These are phyloP conservation scores for Hypomecis atomaria DNA, from an alignment of 2,888 invertebrate genomes.

Conservation along the genomic window DNA sequence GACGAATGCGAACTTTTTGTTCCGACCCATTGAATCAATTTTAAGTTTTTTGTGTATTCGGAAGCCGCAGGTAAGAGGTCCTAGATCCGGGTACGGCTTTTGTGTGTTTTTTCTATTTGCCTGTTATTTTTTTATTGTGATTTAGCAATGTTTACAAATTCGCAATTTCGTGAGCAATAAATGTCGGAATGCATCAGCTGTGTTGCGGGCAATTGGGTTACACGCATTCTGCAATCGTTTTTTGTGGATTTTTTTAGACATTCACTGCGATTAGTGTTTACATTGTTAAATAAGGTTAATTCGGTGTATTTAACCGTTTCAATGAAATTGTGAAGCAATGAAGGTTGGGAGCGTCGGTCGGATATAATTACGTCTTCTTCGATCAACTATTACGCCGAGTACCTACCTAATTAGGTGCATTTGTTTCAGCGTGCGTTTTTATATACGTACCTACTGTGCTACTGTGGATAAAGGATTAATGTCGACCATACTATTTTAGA, in stretches of 20 bases:
- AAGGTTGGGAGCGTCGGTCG: no score
- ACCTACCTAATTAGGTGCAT: no score
- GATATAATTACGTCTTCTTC: no score
- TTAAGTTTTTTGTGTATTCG: conserved; percentile 79
- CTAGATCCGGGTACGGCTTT: conserved; percentile 79
- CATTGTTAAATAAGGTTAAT: conserved; percentile 35
- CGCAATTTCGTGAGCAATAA: conserved; percentile 77
- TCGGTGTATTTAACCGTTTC: conserved; percentile 30
- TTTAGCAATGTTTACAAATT: conserved; percentile 80
- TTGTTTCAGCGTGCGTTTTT: no score
- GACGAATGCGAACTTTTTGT: conserved; percentile 73
- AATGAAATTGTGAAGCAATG: conserved; percentile 17
- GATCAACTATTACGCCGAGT: no score
- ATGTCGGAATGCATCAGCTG: conserved; percentile 79
- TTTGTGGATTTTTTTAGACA: conserved; percentile 29
- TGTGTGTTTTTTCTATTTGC: conserved; percentile 51
- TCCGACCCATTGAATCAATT: conserved; percentile 76
- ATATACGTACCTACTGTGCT: no score
- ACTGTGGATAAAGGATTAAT: no score
- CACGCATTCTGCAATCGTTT: conserved; percentile 49
- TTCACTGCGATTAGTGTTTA: conserved; percentile 37
- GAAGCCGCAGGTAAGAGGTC: conserved; percentile 82
- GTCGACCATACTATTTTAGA: no score
- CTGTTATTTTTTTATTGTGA: conserved; percentile 59
- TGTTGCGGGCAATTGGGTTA: conserved; percentile 69